Percentiles rank a stretch among this genome's conserved stretches.
phyloP scores from a whole-genome alignment of 2,113 vertebrate genomes.

The Lynx canadensis region DNA sequence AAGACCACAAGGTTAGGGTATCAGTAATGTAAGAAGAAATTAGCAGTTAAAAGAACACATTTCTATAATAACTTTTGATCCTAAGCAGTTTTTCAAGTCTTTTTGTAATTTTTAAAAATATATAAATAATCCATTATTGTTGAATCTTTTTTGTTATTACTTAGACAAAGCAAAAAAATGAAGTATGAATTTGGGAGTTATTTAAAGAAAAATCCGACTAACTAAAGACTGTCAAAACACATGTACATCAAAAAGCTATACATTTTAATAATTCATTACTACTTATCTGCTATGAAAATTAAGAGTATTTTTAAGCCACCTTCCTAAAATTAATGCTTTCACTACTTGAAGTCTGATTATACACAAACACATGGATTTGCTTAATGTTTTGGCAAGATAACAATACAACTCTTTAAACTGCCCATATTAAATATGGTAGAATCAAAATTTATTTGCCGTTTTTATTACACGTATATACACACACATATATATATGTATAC shows the following conservation, averaged over 20 bases:
- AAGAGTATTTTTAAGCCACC: slow-evolving; percentile 9
- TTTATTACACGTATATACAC: not conserved
- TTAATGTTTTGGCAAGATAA: slow-evolving; percentile 27
- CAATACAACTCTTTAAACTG: slow-evolving; percentile 4
- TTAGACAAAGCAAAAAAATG: not conserved
- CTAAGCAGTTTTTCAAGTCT: not conserved
- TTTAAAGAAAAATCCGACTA: slow-evolving; percentile 22
- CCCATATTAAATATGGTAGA: not conserved
- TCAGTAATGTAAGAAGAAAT: not conserved
- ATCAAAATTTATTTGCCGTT: slow-evolving; percentile 13
- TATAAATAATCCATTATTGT: not conserved
- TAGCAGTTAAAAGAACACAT: not conserved
- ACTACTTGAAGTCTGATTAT: slow-evolving; percentile 45
- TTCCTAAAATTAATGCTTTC: slow-evolving; percentile 48
- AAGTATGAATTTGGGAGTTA: slow-evolving; percentile 1
- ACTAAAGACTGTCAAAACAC: slow-evolving; percentile 23
- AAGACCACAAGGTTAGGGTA: not conserved
- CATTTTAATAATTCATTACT: slow-evolving; percentile 51
- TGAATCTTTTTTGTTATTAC: slow-evolving; percentile 28
- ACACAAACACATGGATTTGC: not conserved
- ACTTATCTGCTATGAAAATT: slow-evolving; percentile 38
- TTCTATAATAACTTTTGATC: not conserved
- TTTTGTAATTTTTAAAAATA: slow-evolving; percentile 5
- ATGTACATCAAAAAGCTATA: not conserved
- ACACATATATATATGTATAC: not conserved